Evolutionary conservation across 2,888 invertebrate species (phyloP).

Genomic region (Anodontia alba): DNA sequence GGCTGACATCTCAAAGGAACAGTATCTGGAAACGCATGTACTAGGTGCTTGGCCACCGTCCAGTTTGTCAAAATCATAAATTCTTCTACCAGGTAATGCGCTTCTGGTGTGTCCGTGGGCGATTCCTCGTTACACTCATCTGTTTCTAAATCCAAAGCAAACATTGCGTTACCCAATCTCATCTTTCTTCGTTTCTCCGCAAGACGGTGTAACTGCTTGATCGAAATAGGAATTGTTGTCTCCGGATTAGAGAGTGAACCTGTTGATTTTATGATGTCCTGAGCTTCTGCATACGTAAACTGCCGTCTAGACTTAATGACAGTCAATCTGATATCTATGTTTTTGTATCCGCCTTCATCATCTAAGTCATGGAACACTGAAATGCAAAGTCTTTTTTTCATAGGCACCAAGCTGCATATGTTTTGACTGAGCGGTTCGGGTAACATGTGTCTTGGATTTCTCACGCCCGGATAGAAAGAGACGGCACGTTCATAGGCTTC

Average conservation of each 20-base stretch:
- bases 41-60: conserved; percentile 31
- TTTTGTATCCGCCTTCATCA: conserved; percentile 15
- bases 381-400: conserved; percentile 45
- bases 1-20: conserved; percentile 47
- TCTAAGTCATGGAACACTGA: conserved; percentile 54
- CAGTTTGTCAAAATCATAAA: conserved; percentile 54
- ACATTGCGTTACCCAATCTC: conserved; percentile 41
- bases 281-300: conserved; percentile 47
- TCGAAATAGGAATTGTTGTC: conserved; percentile 10
- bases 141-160: conserved; percentile 45
- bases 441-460: conserved; percentile 49
- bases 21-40: conserved; percentile 18
- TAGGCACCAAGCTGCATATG: conserved; percentile 49
- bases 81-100: conserved; percentile 59
- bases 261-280: conserved; percentile 25
- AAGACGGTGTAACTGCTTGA: conserved; percentile 40
- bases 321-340: conserved; percentile 29
- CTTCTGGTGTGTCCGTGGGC: conserved; percentile 30
- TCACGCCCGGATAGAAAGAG: conserved; percentile 50
- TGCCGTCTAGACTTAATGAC: conserved; percentile 33
- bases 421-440: conserved; percentile 49
- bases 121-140: conserved; percentile 18
- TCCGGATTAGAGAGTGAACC: background rate
- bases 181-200: conserved; percentile 41
- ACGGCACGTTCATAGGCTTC: conserved; percentile 51